phyloP scores from a whole-genome alignment of 2,888 invertebrate genomes.

The Stomorhina lunata region DNA sequence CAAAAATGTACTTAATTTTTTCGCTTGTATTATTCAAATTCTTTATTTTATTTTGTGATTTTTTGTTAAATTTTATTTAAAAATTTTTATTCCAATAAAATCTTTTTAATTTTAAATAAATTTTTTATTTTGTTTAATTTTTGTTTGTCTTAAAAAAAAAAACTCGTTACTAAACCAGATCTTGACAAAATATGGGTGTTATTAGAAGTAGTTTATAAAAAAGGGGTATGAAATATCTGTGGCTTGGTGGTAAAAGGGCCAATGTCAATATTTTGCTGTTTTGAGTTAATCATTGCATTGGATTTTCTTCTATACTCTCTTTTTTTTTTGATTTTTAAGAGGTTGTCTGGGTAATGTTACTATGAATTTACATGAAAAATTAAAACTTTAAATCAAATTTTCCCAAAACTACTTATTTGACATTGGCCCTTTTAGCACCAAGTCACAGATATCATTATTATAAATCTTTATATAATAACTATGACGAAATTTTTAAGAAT shows the following conservation, averaged over 20 bases:
- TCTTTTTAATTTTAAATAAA: background rate
- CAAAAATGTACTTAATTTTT: background rate
- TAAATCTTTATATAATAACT: no score
- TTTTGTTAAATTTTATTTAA: background rate
- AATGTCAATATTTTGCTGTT: background rate
- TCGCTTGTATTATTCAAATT: background rate
- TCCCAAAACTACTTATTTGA: no score
- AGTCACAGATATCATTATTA: no score
- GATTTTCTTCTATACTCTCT: no score
- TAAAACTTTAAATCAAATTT: no score
- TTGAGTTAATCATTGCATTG: no score
- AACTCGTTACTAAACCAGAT: constrained; percentile 54
- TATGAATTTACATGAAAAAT: no score
- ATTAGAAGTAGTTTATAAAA: background rate
- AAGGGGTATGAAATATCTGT: background rate
- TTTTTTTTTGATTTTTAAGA: no score
- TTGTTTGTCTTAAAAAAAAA: background rate
- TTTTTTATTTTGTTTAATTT: constrained; percentile 33
- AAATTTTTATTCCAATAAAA: constrained; percentile 48
- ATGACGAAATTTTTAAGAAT: no score
- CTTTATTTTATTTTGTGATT: background rate
- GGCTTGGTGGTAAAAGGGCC: background rate
- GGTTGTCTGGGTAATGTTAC: no score
- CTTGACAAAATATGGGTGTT: constrained; percentile 43
- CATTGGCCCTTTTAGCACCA: no score